Conservation (phyloP, 2,888 invertebrate species). For the Cactoblastis cactorum region DNA sequence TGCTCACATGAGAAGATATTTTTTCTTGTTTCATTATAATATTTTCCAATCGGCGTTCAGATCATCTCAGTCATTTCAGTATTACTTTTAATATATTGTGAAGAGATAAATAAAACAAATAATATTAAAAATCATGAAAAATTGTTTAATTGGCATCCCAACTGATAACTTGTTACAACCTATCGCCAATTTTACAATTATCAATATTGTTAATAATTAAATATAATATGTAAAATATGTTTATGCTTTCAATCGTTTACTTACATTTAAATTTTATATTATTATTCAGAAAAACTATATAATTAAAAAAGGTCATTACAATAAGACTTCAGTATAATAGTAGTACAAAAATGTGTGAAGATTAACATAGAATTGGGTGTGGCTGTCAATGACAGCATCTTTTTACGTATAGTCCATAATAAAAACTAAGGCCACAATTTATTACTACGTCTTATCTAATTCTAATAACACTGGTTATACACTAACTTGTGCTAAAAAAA, state of each 20-base stretch:
- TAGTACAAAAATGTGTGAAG: slow-evolving; percentile 62
- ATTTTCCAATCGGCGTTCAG: too few relatives aligned
- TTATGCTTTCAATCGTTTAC: slow-evolving; percentile 77
- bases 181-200: slow-evolving; percentile 79
- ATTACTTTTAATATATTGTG: neutral
- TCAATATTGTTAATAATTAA: slow-evolving; percentile 79
- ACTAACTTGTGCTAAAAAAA: neutral
- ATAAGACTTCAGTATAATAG: slow-evolving; percentile 63
- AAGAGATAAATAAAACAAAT: slow-evolving; percentile 53
- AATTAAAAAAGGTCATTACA: slow-evolving; percentile 63
- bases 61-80: too few relatives aligned
- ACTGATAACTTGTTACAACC: slow-evolving; percentile 78
- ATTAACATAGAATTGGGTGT: slow-evolving; percentile 37
- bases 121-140: slow-evolving; percentile 76
- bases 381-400: slow-evolving; percentile 25
- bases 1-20: too few relatives aligned
- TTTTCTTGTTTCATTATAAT: too few relatives aligned
- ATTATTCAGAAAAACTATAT: slow-evolving; percentile 71
- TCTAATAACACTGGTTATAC: slow-evolving; percentile 23
- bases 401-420: slow-evolving; percentile 49
- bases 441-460: slow-evolving; percentile 62
- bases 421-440: slow-evolving; percentile 72
- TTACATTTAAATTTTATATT: slow-evolving; percentile 78
- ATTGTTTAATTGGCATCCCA: slow-evolving; percentile 79
- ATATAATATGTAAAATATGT: slow-evolving; percentile 79